These are phyloP conservation scores for Riparia riparia DNA, from an alignment of 2,113 vertebrate genomes.

Conservation along the genomic window DNA sequence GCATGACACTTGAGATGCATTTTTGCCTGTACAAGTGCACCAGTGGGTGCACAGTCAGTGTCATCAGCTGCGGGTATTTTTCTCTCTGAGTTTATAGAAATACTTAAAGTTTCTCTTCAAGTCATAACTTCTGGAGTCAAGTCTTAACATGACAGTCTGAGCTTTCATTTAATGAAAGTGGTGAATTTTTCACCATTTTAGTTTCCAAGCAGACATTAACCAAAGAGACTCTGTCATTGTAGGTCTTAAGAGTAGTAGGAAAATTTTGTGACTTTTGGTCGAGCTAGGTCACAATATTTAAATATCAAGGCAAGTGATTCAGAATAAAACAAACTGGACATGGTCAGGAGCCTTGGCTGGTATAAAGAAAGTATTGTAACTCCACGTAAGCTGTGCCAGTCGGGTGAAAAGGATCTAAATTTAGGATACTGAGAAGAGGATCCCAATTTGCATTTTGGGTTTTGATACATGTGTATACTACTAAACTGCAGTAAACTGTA, in stretches of 20 bases:
- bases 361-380: neutral
- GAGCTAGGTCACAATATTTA: neutral
- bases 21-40: neutral
- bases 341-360: neutral
- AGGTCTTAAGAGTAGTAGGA: neutral
- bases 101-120: neutral
- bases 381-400: neutral
- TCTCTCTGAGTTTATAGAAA: neutral
- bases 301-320: neutral
- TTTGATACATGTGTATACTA: neutral
- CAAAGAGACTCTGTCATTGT: neutral
- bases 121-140: neutral
- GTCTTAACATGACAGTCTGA: neutral
- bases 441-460: neutral
- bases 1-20: neutral
- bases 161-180: neutral
- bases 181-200: neutral
- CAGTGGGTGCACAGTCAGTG: neutral
- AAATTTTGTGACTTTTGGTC: neutral
- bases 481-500: neutral
- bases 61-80: neutral
- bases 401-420: neutral
- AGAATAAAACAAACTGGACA: neutral
- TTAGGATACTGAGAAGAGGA: neutral
- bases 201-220: neutral